phyloP scores from a whole-genome alignment of 2,113 vertebrate species.

The Anhinga anhinga region DNA sequence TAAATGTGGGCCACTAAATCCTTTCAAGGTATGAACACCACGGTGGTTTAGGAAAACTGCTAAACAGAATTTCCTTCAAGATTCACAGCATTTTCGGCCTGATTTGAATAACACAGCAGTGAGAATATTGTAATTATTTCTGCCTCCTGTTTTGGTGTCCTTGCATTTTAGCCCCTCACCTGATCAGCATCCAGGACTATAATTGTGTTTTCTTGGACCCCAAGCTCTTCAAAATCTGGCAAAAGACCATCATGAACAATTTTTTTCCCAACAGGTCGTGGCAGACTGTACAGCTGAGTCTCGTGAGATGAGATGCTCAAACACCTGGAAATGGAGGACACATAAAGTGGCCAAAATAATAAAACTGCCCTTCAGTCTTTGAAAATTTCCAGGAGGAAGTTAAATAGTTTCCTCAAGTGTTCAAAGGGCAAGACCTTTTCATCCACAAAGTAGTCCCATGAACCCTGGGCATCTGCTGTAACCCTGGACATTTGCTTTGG shows the following conservation, averaged over 20 bases:
- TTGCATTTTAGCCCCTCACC: not conserved
- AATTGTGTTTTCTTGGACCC: not conserved
- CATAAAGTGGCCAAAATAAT: not conserved
- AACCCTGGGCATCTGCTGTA: not conserved
- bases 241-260: not conserved
- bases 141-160: not conserved
- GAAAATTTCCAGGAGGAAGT: not conserved
- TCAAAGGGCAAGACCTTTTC: not conserved
- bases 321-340: not conserved
- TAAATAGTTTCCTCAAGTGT: not conserved
- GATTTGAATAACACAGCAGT: not conserved
- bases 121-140: not conserved
- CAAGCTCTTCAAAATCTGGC: not conserved
- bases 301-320: not conserved
- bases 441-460: not conserved
- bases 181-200: not conserved
- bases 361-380: not conserved
- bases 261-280: not conserved
- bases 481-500: not conserved
- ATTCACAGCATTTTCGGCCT: not conserved
- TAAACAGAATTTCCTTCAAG: not conserved
- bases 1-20: not conserved
- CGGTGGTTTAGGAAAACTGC: not conserved
- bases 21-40: not conserved
- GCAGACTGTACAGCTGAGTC: not conserved